phyloP scores from a whole-genome alignment of 1,140 invertebrate genomes.

The Lepidotrigona ventralis region DNA sequence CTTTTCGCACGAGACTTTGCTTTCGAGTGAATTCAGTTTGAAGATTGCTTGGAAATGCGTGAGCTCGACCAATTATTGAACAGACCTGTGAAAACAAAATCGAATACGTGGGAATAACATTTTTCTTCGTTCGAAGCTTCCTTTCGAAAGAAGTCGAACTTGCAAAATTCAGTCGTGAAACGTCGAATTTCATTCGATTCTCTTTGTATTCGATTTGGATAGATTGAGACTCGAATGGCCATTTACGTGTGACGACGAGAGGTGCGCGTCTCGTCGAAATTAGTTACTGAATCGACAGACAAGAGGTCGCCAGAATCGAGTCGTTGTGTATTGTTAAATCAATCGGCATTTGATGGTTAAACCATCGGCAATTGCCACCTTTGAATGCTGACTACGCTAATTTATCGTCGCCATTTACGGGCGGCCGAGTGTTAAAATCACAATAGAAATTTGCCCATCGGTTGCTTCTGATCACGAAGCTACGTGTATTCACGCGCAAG shows the following conservation, averaged over 20 bases:
- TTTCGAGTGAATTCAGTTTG: too few relatives aligned
- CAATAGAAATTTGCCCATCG: conserved; percentile 31
- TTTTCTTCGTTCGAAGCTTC: too few relatives aligned
- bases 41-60: too few relatives aligned
- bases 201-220: not conserved
- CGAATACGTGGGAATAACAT: too few relatives aligned
- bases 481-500: not conserved
- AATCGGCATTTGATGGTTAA: conserved; percentile 30
- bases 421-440: conserved; percentile 30
- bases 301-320: not conserved
- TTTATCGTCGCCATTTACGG: conserved; percentile 34
- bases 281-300: conserved; percentile 31
- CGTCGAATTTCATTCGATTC: not conserved
- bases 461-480: not conserved
- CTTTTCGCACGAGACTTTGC: too few relatives aligned
- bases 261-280: conserved; percentile 13
- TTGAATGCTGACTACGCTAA: conserved; percentile 25
- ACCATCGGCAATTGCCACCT: conserved; percentile 20
- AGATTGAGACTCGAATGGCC: not conserved
- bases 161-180: too few relatives aligned
- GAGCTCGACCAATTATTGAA: too few relatives aligned
- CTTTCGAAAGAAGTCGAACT: too few relatives aligned
- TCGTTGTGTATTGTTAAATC: conserved; percentile 39
- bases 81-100: too few relatives aligned
- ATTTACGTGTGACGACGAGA: not conserved